phyloP scores from a whole-genome alignment of 2,888 invertebrate species.

The Limnephilus marmoratus region DNA sequence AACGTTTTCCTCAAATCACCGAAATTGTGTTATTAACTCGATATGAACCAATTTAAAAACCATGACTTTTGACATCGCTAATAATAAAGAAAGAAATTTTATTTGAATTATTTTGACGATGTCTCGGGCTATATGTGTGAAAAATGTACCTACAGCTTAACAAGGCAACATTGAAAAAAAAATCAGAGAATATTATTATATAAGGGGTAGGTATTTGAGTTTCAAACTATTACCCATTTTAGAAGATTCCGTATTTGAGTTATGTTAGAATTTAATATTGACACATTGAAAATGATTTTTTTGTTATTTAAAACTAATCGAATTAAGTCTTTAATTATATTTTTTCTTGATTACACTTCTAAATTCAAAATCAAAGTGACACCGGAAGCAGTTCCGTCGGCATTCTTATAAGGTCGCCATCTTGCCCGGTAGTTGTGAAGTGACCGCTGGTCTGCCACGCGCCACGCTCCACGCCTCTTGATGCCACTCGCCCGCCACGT shows the following conservation, averaged over 20 bases:
- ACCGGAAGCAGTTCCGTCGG: conserved; percentile 24
- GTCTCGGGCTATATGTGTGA: too few species aligned
- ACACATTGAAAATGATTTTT: neutral
- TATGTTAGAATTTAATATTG: neutral
- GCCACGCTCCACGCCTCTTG: neutral
- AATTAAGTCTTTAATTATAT: neutral
- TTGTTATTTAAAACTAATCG: neutral
- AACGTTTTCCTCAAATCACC: too few species aligned
- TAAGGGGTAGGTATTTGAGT: too few species aligned
- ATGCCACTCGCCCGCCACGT: neutral
- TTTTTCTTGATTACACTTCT: conserved; percentile 21
- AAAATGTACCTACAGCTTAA: too few species aligned
- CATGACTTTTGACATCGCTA: too few species aligned
- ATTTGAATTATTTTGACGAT: too few species aligned
- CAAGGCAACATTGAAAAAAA: too few species aligned
- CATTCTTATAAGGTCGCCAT: conserved; percentile 43
- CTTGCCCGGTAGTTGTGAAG: neutral
- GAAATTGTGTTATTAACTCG: too few species aligned
- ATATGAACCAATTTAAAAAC: too few species aligned
- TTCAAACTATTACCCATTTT: neutral
- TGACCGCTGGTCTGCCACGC: neutral
- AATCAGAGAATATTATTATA: too few species aligned
- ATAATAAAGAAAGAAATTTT: too few species aligned
- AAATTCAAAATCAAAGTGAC: conserved; percentile 43
- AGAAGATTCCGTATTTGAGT: neutral